Evolutionary conservation across 2,797 vertebrate genomes (phyloP), one percentile per base, ranked within the genome.

Genomic region (Rallus crepitans): DNA sequence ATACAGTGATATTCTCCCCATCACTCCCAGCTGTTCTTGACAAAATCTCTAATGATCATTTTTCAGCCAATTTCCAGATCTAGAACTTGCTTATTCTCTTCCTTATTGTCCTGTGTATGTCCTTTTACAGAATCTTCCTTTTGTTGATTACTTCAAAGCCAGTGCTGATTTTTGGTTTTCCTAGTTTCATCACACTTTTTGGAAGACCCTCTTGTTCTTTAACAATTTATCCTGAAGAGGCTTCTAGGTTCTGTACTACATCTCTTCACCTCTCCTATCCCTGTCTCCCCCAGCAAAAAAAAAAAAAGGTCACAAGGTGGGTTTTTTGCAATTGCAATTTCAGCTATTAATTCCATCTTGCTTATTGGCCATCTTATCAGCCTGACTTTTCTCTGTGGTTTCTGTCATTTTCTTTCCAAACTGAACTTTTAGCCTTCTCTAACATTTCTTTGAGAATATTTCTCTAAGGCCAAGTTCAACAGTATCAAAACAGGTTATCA

Each of bases 1-100:
- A 77, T 82, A 87, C 9, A 52, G 24, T 55, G 75, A 82, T 75
- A 80, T 56, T 83, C 50, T 86, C 42, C 56, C 60, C 47, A 72
- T 8, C 9, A 39, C 3, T 13, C 19, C 30, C 27, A 89, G n/a
- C 30, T 82, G 14, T 60, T 77, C 13, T 24, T 39, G 61, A 80
- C 64, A 86, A 93, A 94, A 94, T 94, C 76, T 94, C 65, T 83
- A 91, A 71, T 30, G 53, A 94, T 90, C 76, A 85, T 37, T 93
- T 93, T 37, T 39, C 37, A 95, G 61, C 0, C 4, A 90, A 37
- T 57, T 60, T 75, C 83, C 48, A 71, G 12, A 81, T 33, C 10
- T 27, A 59, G 30, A 78, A 86, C 3, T 79, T 72, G 12, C n/a
- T 70, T 87, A 15, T 35, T 93, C 45, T 82, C 87, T 82, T 59